These are phyloP conservation scores for Acinonyx jubatus DNA, from an alignment of 2,113 vertebrate species.

Conservation along the genomic window DNA sequence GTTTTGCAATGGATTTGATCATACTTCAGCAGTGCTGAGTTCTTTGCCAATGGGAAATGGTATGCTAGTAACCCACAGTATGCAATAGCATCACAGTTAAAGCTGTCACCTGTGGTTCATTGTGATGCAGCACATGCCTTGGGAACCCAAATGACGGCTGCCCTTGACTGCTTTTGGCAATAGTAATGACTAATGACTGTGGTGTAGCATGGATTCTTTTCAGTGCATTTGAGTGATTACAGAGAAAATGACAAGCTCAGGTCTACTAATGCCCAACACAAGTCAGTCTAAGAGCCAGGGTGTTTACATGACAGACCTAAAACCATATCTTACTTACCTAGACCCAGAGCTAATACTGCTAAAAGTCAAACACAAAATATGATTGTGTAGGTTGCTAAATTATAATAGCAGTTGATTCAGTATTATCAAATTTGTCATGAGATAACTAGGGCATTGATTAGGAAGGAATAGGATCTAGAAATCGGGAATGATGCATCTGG, in stretches of 20 bases:
- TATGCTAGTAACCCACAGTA: background rate
- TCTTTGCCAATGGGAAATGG: background rate
- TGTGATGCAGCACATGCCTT: background rate
- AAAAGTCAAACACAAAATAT: conserved; percentile 23
- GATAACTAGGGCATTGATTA: background rate
- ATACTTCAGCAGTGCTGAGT: background rate
- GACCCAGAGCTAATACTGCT: background rate
- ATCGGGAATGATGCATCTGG: background rate
- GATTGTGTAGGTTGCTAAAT: background rate
- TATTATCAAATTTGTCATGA: background rate
- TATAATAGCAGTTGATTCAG: background rate
- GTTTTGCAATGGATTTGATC: background rate
- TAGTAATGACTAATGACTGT: background rate
- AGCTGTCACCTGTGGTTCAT: background rate
- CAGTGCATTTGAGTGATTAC: background rate
- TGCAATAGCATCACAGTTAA: background rate
- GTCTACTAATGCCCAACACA: background rate
- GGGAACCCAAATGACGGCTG: background rate
- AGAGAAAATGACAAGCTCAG: background rate
- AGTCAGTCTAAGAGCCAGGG: background rate
- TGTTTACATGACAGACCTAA: background rate
- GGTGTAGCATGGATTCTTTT: background rate
- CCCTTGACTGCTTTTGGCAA: background rate
- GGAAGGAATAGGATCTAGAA: conserved; percentile 3
- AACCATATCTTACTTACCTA: background rate